Evolutionary conservation across 1,140 invertebrate species (phyloP), one percentile per base, ranked within the genome.

Genomic region (Leptopilina clavipes): DNA sequence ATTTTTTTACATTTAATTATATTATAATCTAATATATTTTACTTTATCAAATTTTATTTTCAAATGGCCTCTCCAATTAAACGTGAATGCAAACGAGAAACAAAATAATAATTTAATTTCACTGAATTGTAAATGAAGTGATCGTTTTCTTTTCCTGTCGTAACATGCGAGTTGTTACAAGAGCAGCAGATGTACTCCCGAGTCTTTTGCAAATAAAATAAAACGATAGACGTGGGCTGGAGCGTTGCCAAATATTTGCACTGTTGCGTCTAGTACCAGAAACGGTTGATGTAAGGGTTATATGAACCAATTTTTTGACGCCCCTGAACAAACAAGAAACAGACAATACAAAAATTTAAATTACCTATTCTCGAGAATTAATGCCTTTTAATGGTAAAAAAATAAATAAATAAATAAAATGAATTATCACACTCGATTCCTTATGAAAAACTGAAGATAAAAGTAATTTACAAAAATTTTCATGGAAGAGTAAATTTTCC

Each of bases 171-270:
- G 72, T 80, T 71, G 45, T 75, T 75, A 73, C 78, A 75, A 59
- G 81, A 78, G 74, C 80, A 85, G 81, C 86, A 83, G 83, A 83
- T 82, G 83, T 79, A 83, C 25, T 31, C 77, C 73, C 19, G 45
- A 75, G 75, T 74, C 79, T 77, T 81, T 85, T 78, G 82, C 81
- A 79, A 83, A 81, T 80, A 83, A 82, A 79, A 79, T 81, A 77
- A 80, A 86, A 84, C 79, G 79, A 79, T 81, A 76, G 78, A 80
- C 70, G 72, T 31, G 1, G 72, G 81, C 79, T 87, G 86, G 86
- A 84, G 75, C 70, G 44, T 70, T 70, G 86, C 86, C 86, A 87
- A 85, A 76, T 80, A 83, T 84, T 83, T 85, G 83, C 79, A 82
- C 79, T 77, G 48, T 18, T 71, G 70, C 77, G 71, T 75, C 75